Evolutionary conservation across 2,113 vertebrate species (phyloP).

Genomic region (Dascyllus trimaculatus): DNA sequence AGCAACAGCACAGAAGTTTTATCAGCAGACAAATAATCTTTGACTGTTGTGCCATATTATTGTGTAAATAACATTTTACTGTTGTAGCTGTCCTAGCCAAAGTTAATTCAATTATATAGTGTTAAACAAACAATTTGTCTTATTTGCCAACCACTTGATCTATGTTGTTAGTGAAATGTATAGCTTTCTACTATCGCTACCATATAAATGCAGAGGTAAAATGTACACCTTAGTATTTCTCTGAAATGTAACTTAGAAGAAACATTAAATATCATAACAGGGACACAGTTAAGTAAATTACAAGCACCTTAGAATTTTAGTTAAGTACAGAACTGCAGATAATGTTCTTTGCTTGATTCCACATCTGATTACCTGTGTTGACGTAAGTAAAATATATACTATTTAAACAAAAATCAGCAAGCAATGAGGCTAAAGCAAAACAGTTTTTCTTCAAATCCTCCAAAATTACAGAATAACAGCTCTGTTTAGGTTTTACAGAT

Average conservation of each 20-base stretch:
- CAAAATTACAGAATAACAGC: background rate
- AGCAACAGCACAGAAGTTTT: no score
- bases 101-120: no score
- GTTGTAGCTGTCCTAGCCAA: no score
- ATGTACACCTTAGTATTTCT: no score
- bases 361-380: conserved; percentile 8
- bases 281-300: conserved; percentile 1
- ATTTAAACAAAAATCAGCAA: conserved; percentile 29
- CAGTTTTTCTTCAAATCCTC: conserved; percentile 5
- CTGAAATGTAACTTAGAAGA: no score
- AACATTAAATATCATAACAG: background rate
- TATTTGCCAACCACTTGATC: no score
- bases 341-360: background rate
- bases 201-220: background rate
- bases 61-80: background rate
- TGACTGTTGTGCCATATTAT: background rate
- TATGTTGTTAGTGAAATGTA: background rate
- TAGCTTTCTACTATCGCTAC: background rate
- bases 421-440: conserved; percentile 21
- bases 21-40: background rate
- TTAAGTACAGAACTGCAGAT: background rate
- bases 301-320: background rate
- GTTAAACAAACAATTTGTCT: no score
- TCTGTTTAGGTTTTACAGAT: conserved; percentile 38
- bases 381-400: conserved; percentile 2